Evolutionary conservation across 2,113 vertebrate species (phyloP), one percentile per base, ranked within the genome.

Genomic region (Etia nguti): DNA sequence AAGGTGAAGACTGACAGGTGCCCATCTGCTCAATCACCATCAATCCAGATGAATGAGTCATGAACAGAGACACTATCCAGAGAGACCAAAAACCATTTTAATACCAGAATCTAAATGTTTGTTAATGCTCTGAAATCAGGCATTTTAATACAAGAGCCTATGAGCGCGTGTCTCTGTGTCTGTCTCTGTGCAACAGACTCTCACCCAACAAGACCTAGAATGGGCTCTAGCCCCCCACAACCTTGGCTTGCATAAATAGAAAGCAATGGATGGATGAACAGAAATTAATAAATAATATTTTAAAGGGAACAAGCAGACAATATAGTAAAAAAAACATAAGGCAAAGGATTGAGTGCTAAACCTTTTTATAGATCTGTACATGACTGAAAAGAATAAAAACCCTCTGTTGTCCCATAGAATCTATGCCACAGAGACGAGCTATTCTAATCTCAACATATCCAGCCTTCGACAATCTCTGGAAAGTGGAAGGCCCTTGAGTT

Each of bases 401-500:
- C 89, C 65, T 56, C 68, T 88, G 82, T 86, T 68, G 38, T 90
- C 81, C 85, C 60, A 84, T 59, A 88, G 90, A 92, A 54, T 86
- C 60, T 82, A 80, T 92, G 86, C 94, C 93, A 87, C 81, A 62
- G 94, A 95, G 93, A 94, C 81, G 18, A 55, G 80, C 87, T 92
- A 90, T 94, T 95, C 93, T 93, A 86, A 91, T 94, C 94, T 94
- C 84, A 87, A 68, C 88, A 57, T 87, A 92, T 93, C 81, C 93
- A 93, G 88, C 93, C 84, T 79, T 88, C 81, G 26, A 92, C 93
- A 89, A 95, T 96, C 94, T 96, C 95, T 95, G 95, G 96, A 95
- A 96, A 95, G 95, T 95, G 93, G 83, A 90, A 94, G 90, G 90
- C 95, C 94, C 95, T 87, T 91, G 96, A 96, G 96, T 96, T 94